Conservation (phyloP, 2,888 invertebrate species). For the Julus scandinavius region DNA sequence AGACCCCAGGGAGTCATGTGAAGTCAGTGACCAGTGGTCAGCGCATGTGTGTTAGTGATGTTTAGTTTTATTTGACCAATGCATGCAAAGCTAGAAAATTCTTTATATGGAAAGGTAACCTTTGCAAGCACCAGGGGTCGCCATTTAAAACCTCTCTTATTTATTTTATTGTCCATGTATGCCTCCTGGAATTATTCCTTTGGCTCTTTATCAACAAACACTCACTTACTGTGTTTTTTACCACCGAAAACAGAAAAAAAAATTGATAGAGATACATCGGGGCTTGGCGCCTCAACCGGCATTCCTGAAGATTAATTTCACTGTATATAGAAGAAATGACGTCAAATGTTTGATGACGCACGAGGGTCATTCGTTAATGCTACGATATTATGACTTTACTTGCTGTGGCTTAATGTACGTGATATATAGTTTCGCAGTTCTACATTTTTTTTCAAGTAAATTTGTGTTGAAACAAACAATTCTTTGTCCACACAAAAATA, state of each 20-base stretch:
- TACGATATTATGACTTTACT: too few relatives aligned
- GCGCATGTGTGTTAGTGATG: neutral
- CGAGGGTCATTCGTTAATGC: too few relatives aligned
- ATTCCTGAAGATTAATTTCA: neutral
- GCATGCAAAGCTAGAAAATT: neutral
- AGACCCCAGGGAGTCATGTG: neutral
- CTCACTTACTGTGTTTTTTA: neutral
- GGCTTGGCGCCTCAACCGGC: neutral
- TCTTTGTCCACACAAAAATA: too few relatives aligned
- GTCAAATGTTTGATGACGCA: too few relatives aligned
- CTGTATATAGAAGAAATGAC: neutral
- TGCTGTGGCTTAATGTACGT: too few relatives aligned
- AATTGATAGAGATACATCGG: neutral
- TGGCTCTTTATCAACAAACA: conserved; percentile 2
- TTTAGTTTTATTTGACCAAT: too few relatives aligned
- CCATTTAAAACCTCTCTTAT: neutral
- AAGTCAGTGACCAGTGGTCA: conserved; percentile 1
- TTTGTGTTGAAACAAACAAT: too few relatives aligned
- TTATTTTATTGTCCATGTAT: neutral
- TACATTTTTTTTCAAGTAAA: too few relatives aligned
- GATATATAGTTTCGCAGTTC: too few relatives aligned
- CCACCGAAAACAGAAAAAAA: neutral
- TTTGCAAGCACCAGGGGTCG: conserved; percentile 8
- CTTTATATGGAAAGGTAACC: neutral
- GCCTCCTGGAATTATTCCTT: neutral